Evolutionary conservation across 1,140 invertebrate genomes (phyloP), one percentile per base, ranked within the genome.

Genomic region (Antheraea mylitta): DNA sequence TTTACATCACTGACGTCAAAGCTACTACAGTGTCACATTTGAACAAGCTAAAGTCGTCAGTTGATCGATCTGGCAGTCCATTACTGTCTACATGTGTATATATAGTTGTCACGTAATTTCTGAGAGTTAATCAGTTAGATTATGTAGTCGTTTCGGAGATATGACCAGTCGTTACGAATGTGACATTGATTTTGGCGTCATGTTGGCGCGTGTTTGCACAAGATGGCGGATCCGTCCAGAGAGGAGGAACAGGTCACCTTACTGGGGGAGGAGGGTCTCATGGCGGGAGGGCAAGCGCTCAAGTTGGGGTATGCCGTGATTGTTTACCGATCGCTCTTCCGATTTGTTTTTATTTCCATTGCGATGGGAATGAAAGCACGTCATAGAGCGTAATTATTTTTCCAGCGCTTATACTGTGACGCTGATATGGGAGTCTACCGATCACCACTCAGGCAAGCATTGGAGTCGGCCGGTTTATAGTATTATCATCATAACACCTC

Each of bases 161-260:
- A 71, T 68, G 63, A 71, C 71, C 22, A 64, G 36, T 71, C 70
- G 68, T 65, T 65, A 63, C 48, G 37, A 74, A 74, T 73, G 77
- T 90, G 87, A 85, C 80, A 80, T 82, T 86, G 84, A 81, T 75
- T 78, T 87, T 90, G 87, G 73, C 86, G 87, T 82, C 87, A 87
- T 89, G 78, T 86, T 77, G 89, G 87, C 89, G 87, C 79, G 66
- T 91, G 80, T 91, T 79, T 90, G 80, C 81, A 88, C 84, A 96
- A 98, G 97, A 97, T 98, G 97, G 96, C 96, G 92, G 96, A 97
- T 92, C 96, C 96, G 90, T 96, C 96, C 90, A 95, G 97, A 83
- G 96, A 97, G 92, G 98, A 99, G 93, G 98, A 99, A 93, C 97
- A 97, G 93, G 96, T 98, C 78, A 97, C 97, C 81, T 95, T 99